Evolutionary conservation across 2,113 vertebrate species (phyloP), one percentile per base, ranked within the genome.

Genomic region (Rostratula benghalensis): DNA sequence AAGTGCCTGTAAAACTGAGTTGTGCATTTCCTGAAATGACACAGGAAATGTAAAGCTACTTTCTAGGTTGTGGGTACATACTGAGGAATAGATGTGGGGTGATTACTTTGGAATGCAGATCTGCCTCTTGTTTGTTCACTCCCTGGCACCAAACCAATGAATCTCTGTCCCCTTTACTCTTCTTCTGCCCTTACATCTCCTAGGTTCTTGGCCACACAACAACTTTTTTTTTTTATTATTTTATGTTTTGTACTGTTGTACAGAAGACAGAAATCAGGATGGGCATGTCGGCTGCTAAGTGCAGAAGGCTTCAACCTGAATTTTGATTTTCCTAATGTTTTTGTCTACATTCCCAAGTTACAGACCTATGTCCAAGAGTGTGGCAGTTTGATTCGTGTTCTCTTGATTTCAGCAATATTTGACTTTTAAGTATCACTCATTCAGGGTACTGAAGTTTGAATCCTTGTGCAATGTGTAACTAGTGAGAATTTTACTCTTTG

Each of bases 241-340:
- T 53, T 0, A 0, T n/a, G n/a, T n/a, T n/a, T n/a, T 12, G 9
- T 12, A 2, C 39, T 12, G 5, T 7, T 75, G 31, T 59, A 56
- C 7, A 35, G 50, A 57, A 74, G 85, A 35, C 9, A 59, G 75
- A 65, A 83, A 80, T 89, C 59, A 67, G 46, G n/a, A n/a, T 27
- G 37, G 41, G 10, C 30, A 28, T n/a, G 43, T 69, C 51, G 89
- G 59, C 21, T 83, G 31, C 54, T 50, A 14, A 57, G 23, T 39
- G 50, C 46, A 78, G 67, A 69, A 83, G 3, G 20, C 35, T 95
- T 85, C 88, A 83, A 13, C 25, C 24, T 81, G 79, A 83, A 46
- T 92, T 87, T 74, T 83, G 15, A 59, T 89, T 92, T 91, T 37
- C 54, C 11, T 59, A 23, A 53, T 57, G 50, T 51, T 73, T 20